Evolutionary conservation across 1,140 invertebrate species (phyloP).

Genomic region (Holcopasites calliopsidis): DNA sequence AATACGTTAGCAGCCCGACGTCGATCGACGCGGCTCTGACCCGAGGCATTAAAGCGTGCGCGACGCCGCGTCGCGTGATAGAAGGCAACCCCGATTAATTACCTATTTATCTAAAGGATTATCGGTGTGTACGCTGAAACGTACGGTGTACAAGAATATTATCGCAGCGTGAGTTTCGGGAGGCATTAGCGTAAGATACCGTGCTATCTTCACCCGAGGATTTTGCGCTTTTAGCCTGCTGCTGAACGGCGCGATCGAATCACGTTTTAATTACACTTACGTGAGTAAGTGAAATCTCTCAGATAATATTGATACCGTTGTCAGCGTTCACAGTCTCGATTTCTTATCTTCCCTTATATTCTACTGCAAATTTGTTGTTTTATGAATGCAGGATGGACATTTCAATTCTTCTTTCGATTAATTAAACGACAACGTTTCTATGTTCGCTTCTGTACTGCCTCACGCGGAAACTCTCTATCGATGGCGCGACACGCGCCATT

Average conservation of each 20-base stretch:
- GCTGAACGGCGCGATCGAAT: background rate
- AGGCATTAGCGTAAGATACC: constrained; percentile 3
- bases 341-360: background rate
- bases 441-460: too few species aligned
- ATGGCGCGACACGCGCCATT: background rate
- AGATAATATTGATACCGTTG: background rate
- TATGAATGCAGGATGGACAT: too few species aligned
- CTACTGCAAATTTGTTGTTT: too few species aligned
- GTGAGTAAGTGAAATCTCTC: background rate
- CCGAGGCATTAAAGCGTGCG: constrained; percentile 33
- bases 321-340: background rate
- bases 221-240: constrained; percentile 3
- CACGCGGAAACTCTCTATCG: too few species aligned
- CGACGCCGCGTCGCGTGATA: constrained; percentile 41
- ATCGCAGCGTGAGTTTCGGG: constrained; percentile 22
- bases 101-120: constrained; percentile 46
- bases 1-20: background rate
- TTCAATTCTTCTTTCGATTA: too few species aligned
- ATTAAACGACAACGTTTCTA: too few species aligned
- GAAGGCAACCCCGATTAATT: constrained; percentile 46
- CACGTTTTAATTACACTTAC: background rate
- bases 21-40: constrained; percentile 41
- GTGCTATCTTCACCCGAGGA: constrained; percentile 11
- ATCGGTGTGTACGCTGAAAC: constrained; percentile 44
- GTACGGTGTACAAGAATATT: constrained; percentile 35